phyloP scores from a whole-genome alignment of 1,140 invertebrate genomes.

The Camponotus pennsylvanicus region DNA sequence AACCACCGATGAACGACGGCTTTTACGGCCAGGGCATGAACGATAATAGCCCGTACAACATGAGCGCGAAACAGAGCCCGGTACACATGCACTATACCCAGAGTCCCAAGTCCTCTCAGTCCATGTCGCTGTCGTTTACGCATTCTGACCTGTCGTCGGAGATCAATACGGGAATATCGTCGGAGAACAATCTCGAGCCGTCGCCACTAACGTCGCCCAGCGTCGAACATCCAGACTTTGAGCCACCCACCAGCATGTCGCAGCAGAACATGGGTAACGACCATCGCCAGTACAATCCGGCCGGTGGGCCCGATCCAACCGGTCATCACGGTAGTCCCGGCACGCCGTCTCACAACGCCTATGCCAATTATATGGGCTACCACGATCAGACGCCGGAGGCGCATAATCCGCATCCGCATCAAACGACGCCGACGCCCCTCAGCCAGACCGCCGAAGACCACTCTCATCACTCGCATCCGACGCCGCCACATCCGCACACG shows the following conservation, averaged over 20 bases:
- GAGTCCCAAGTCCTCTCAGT: slow-evolving; percentile 83
- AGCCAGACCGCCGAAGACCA: slow-evolving; percentile 82
- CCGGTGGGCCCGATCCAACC: slow-evolving; percentile 76
- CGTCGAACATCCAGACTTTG: slow-evolving; percentile 92
- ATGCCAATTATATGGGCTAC: slow-evolving; percentile 83
- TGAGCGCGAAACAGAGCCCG: slow-evolving; percentile 85
- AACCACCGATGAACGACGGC: slow-evolving; percentile 78
- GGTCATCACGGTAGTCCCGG: slow-evolving; percentile 81
- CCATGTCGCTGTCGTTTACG: slow-evolving; percentile 89
- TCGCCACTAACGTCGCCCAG: slow-evolving; percentile 89
- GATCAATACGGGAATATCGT: slow-evolving; percentile 92
- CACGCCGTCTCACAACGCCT: slow-evolving; percentile 81
- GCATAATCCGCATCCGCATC: slow-evolving; percentile 81
- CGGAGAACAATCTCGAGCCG: slow-evolving; percentile 88
- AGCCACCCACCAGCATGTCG: slow-evolving; percentile 89
- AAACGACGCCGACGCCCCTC: slow-evolving; percentile 81
- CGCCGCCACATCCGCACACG: slow-evolving; percentile 83
- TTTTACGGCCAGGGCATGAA: slow-evolving; percentile 81
- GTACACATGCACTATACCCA: slow-evolving; percentile 87
- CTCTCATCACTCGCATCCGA: slow-evolving; percentile 83
- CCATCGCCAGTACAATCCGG: slow-evolving; percentile 87
- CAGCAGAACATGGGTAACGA: slow-evolving; percentile 86
- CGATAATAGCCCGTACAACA: slow-evolving; percentile 83
- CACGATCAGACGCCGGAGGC: slow-evolving; percentile 81
- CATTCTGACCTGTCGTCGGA: slow-evolving; percentile 92